Percentiles rank a stretch among this genome's conserved stretches.
Evolutionary conservation across 1,140 invertebrate species (phyloP).

Genomic region (Solenopsis fugax): DNA sequence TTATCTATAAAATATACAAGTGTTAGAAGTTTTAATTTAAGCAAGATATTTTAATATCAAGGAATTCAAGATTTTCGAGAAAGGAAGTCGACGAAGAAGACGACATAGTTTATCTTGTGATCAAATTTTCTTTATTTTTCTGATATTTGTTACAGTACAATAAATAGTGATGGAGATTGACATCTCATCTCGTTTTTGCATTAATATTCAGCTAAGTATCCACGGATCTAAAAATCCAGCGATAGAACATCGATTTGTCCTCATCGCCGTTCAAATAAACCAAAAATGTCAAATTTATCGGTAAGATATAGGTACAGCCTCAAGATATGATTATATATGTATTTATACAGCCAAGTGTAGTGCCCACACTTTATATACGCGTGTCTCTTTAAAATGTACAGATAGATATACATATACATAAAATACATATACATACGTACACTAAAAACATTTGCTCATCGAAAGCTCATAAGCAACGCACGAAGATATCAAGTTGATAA

Average conservation of each 20-base stretch:
- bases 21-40: not conserved
- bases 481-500: slow-evolving; percentile 44
- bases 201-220: slow-evolving; percentile 58
- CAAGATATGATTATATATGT: slow-evolving; percentile 39
- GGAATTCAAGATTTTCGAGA: not conserved
- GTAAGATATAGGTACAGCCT: slow-evolving; percentile 44
- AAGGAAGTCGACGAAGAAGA: not conserved
- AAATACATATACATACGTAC: slow-evolving; percentile 60
- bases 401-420: slow-evolving; percentile 47
- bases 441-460: slow-evolving; percentile 51
- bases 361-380: slow-evolving; percentile 49
- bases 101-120: slow-evolving; percentile 20
- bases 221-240: slow-evolving; percentile 47
- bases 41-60: slow-evolving; percentile 1
- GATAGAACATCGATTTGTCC: not conserved
- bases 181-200: slow-evolving; percentile 47
- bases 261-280: not conserved
- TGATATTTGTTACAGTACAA: slow-evolving; percentile 74
- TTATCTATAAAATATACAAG: not conserved
- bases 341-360: slow-evolving; percentile 58
- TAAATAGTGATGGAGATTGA: slow-evolving; percentile 74
- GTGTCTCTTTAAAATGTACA: slow-evolving; percentile 56
- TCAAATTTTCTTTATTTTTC: slow-evolving; percentile 62
- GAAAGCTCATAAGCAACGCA: slow-evolving; percentile 52
- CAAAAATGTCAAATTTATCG: slow-evolving; percentile 20